A percentile compares a stretch with the other conserved stretches of the same genome.
These are phyloP conservation scores for Andinoacara biseriatus DNA, from an alignment of 2,113 vertebrate genomes.

Conservation along the genomic window DNA sequence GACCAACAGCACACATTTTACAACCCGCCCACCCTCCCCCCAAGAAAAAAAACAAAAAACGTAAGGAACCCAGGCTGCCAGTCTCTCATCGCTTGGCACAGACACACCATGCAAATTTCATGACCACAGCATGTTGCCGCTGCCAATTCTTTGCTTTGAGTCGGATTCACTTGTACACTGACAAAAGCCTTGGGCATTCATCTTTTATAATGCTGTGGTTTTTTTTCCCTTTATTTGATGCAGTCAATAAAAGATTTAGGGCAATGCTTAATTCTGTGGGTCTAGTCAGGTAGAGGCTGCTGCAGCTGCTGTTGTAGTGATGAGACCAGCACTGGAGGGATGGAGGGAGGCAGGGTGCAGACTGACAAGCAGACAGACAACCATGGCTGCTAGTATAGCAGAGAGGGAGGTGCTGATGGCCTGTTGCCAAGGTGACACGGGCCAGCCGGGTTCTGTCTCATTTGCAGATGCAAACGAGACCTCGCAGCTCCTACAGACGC, in stretches of 20 bases:
- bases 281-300: slow-evolving; percentile 62
- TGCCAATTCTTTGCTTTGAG: slow-evolving; percentile 62
- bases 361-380: slow-evolving; percentile 78
- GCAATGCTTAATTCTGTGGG: slow-evolving; percentile 53
- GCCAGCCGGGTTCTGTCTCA: slow-evolving; percentile 77
- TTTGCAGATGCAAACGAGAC: slow-evolving; percentile 82
- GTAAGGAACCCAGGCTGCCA: slow-evolving; percentile 41
- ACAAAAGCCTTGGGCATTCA: slow-evolving; percentile 57
- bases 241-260: slow-evolving; percentile 61
- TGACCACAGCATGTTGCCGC: slow-evolving; percentile 62
- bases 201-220: slow-evolving; percentile 64
- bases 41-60: slow-evolving; percentile 1
- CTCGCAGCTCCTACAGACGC: slow-evolving; percentile 62
- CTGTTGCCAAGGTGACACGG: slow-evolving; percentile 82
- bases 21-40: neutral
- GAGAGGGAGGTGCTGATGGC: slow-evolving; percentile 76
- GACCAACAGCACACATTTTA: slow-evolving; percentile 56
- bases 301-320: slow-evolving; percentile 39
- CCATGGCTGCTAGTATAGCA: slow-evolving; percentile 67
- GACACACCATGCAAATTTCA: slow-evolving; percentile 70
- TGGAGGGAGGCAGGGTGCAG: slow-evolving; percentile 64
- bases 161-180: slow-evolving; percentile 60
- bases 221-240: slow-evolving; percentile 27
- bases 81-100: slow-evolving; percentile 63
- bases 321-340: slow-evolving; percentile 50